These are phyloP conservation scores for Eonycteris spelaea DNA, from an alignment of 2,113 vertebrate species.

Conservation along the genomic window DNA sequence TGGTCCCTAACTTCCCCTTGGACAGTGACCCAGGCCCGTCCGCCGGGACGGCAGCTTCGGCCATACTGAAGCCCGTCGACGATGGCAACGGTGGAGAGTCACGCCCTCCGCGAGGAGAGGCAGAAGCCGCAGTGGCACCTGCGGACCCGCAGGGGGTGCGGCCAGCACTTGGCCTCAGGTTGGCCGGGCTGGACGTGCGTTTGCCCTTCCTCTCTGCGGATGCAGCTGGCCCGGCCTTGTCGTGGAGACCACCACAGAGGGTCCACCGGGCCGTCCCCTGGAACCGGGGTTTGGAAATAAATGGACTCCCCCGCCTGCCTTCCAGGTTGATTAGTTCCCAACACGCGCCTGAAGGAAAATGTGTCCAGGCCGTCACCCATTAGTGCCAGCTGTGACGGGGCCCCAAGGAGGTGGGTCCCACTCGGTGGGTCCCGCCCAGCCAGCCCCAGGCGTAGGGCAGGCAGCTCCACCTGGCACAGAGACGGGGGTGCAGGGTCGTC, in stretches of 20 bases:
- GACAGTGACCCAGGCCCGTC: background rate
- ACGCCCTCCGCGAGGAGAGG: rapidly evolving
- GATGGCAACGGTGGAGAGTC: rapidly evolving
- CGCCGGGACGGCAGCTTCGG: too few relatives aligned
- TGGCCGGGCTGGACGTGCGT: rapidly evolving
- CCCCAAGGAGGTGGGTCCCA: background rate
- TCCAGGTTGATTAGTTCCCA: background rate
- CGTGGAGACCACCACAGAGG: background rate
- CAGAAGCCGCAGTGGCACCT: rapidly evolving
- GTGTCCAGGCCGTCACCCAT: background rate
- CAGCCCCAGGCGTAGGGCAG: background rate
- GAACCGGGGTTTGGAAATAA: background rate
- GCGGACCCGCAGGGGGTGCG: rapidly evolving
- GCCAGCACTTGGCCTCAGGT: background rate
- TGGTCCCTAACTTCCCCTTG: background rate
- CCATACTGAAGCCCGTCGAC: background rate
- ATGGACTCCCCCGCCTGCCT: background rate
- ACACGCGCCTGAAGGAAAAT: background rate
- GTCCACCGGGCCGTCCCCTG: background rate
- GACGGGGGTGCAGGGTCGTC: rapidly evolving
- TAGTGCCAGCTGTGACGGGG: background rate
- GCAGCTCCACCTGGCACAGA: background rate
- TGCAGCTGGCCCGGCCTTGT: background rate
- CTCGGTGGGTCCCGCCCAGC: background rate
- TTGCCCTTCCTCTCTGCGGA: background rate